Percentiles rank a stretch among this genome's conserved stretches.
Conservation (phyloP, 2,797 vertebrate species). For the Acanthopagrus latus region DNA sequence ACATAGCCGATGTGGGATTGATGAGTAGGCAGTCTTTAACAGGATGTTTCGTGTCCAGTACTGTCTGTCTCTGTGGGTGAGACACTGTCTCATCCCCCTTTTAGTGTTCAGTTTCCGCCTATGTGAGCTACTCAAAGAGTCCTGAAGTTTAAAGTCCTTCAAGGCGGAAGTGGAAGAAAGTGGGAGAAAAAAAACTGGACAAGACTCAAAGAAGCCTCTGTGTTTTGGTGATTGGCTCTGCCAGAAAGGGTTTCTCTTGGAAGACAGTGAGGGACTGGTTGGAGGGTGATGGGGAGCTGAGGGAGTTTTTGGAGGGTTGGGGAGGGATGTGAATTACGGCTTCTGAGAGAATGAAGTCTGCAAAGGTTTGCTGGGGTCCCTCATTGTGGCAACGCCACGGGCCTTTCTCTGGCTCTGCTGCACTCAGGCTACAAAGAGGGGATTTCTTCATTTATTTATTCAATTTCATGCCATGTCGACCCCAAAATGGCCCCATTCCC, state of each 20-base stretch:
- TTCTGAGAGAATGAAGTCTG: slow-evolving; percentile 75
- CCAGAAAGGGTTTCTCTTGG: slow-evolving; percentile 77
- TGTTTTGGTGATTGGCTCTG: slow-evolving; percentile 77
- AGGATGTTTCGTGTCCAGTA: slow-evolving; percentile 46
- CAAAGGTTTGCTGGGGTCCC: slow-evolving; percentile 75
- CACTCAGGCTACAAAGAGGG: slow-evolving; percentile 88
- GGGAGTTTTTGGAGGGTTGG: slow-evolving; percentile 60
- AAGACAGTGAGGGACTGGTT: slow-evolving; percentile 73
- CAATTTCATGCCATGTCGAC: slow-evolving; percentile 85
- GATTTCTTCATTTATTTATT: slow-evolving; percentile 91
- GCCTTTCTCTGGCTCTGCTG: slow-evolving; percentile 89
- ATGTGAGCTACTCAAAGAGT: slow-evolving; percentile 88
- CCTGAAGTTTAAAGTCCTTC: slow-evolving; percentile 88
- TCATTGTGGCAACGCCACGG: slow-evolving; percentile 75
- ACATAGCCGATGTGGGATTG: slow-evolving; percentile 4
- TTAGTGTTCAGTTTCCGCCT: slow-evolving; percentile 74
- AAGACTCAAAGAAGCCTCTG: slow-evolving; percentile 93
- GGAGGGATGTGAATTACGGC: slow-evolving; percentile 89
- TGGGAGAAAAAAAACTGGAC: slow-evolving; percentile 76
- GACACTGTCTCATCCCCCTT: slow-evolving; percentile 52
- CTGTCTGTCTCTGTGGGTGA: slow-evolving; percentile 48
- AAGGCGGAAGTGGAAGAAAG: slow-evolving; percentile 89
- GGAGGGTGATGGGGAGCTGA: slow-evolving; percentile 56
- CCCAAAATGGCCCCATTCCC: slow-evolving; percentile 81
- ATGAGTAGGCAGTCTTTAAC: slow-evolving; percentile 43